Evolutionary conservation across 2,888 invertebrate species (phyloP).

Genomic region (Ormyrus thymus): DNA sequence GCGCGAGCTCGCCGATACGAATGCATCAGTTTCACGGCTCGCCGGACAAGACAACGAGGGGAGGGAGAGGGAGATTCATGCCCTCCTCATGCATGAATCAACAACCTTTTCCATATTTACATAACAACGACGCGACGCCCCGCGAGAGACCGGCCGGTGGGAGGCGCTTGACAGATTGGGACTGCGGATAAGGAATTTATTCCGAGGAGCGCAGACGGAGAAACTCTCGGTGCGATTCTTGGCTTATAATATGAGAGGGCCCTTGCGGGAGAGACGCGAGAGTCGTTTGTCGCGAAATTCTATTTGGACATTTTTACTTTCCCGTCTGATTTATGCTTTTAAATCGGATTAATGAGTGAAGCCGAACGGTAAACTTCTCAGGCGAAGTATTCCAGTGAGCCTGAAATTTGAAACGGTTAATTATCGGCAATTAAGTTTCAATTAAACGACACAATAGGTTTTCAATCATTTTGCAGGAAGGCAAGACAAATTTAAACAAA

Average conservation of each 20-base stretch:
- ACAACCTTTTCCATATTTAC: slow-evolving; percentile 74
- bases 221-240: neutral
- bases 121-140: slow-evolving; percentile 68
- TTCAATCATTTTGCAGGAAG: no score
- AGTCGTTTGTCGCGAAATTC: no score
- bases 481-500: no score
- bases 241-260: slow-evolving; percentile 4
- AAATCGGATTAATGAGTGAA: no score
- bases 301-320: no score
- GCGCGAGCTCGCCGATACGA: slow-evolving; percentile 59
- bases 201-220: neutral
- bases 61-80: slow-evolving; percentile 66
- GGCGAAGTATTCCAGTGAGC: no score
- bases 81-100: slow-evolving; percentile 72
- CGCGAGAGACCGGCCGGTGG: slow-evolving; percentile 57
- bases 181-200: slow-evolving; percentile 67
- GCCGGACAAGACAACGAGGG: slow-evolving; percentile 70
- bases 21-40: slow-evolving; percentile 75
- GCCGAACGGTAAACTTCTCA: no score
- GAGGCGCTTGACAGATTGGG: slow-evolving; percentile 71
- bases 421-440: no score
- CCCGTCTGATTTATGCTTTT: no score
- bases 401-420: no score
- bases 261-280: neutral
- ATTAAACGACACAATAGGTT: no score